These are phyloP conservation scores for Caranx ignobilis DNA, from an alignment of 2,113 vertebrate genomes.

Conservation along the genomic window DNA sequence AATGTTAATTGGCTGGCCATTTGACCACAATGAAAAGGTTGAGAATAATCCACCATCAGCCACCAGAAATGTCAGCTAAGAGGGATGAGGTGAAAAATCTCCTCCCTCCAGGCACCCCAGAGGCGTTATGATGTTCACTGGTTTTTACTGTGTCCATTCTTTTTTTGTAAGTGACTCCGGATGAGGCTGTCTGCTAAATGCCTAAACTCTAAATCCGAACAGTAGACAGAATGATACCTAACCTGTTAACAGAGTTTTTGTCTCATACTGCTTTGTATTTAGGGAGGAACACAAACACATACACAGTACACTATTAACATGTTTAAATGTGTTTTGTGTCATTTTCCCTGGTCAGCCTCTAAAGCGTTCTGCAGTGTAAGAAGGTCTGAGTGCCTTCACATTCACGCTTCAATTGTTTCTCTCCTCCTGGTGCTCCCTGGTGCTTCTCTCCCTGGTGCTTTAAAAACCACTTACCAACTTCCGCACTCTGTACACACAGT, in stretches of 20 bases:
- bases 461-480: conserved; percentile 66
- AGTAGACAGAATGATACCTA: neutral
- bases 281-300: neutral
- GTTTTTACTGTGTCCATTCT: neutral
- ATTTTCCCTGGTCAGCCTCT: conserved; percentile 19
- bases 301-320: conserved; percentile 11
- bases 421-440: conserved; percentile 51
- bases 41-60: neutral
- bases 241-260: neutral
- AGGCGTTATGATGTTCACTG: conserved; percentile 6
- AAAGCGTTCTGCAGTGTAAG: conserved; percentile 29
- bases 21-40: conserved; percentile 14
- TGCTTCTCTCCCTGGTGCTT: conserved; percentile 59
- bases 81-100: conserved; percentile 13
- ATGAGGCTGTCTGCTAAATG: conserved; percentile 15
- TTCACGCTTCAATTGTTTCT: conserved; percentile 64
- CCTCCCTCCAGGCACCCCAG: neutral
- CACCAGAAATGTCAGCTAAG: conserved; percentile 14
- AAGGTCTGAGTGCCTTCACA: conserved; percentile 57
- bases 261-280: neutral
- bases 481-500: conserved; percentile 27
- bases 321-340: conserved; percentile 3
- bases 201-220: conserved; percentile 27
- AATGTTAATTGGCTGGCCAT: conserved; percentile 7
- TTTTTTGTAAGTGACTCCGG: conserved; percentile 4